Percentiles rank a stretch among this genome's conserved stretches.
phyloP scores from a whole-genome alignment of 2,888 invertebrate genomes.

The Margaritifera margaritifera region DNA sequence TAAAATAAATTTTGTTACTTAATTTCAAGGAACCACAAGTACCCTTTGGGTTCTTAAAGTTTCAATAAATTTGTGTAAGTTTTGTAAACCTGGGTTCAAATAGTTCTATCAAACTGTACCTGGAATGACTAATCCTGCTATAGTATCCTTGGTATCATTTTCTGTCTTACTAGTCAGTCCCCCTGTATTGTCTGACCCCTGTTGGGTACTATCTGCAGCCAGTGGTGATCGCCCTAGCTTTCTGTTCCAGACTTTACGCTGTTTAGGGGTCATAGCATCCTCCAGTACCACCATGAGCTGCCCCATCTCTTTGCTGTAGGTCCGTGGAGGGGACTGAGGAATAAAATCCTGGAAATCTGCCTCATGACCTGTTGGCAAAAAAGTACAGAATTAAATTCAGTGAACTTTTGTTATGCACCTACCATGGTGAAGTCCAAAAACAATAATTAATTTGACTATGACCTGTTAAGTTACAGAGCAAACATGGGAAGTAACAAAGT shows the following conservation, averaged over 20 bases:
- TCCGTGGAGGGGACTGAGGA: conserved; percentile 53
- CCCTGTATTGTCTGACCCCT: not conserved
- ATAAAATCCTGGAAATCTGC: conserved; percentile 50
- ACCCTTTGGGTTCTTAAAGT: too few relatives aligned
- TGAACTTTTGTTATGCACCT: not conserved
- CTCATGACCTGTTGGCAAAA: conserved; percentile 48
- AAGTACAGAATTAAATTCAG: not conserved
- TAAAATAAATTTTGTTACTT: too few relatives aligned
- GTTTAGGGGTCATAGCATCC: conserved; percentile 28
- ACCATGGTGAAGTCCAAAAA: too few relatives aligned
- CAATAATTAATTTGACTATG: not conserved
- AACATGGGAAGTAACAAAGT: too few relatives aligned
- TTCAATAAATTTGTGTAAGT: too few relatives aligned
- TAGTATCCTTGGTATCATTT: not conserved
- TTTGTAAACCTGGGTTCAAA: too few relatives aligned
- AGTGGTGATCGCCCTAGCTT: conserved; percentile 37
- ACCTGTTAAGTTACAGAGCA: too few relatives aligned
- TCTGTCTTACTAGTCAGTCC: not conserved
- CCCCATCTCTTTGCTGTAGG: conserved; percentile 48
- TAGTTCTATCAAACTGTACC: too few relatives aligned
- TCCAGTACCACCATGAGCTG: conserved; percentile 44
- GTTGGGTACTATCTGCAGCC: conserved; percentile 5
- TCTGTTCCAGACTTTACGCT: conserved; percentile 32
- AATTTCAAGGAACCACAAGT: too few relatives aligned
- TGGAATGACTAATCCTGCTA: not conserved